Evolutionary conservation across 2,113 vertebrate species (phyloP).

Genomic region (Atractosteus spatula): DNA sequence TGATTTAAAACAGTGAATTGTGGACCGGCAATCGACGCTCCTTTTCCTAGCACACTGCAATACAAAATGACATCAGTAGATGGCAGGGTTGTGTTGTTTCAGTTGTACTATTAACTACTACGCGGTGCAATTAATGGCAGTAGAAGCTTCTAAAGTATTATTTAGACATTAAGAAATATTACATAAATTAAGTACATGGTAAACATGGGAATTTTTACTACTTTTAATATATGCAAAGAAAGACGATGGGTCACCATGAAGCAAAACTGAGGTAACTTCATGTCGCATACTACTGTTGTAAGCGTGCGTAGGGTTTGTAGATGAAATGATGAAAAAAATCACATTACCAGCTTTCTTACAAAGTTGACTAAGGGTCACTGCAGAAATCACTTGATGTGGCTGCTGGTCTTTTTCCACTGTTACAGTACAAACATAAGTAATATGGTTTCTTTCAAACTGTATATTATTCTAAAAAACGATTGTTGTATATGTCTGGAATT

Average conservation of each 20-base stretch:
- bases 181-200: no score
- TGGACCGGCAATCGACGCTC: no score
- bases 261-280: conserved; percentile 58
- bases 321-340: conserved; percentile 47
- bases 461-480: conserved; percentile 77
- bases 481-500: conserved; percentile 84
- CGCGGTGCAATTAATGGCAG: no score
- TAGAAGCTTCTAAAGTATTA: no score
- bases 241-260: conserved; percentile 45
- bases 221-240: conserved; percentile 56
- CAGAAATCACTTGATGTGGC: conserved; percentile 53
- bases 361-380: conserved; percentile 57
- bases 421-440: conserved; percentile 67
- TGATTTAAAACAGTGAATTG: no score
- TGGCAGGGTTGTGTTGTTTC: not conserved
- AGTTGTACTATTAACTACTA: no score
- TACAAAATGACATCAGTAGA: not conserved
- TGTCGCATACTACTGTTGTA: conserved; percentile 78
- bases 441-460: conserved; percentile 76
- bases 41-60: not conserved
- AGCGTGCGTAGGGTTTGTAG: conserved; percentile 60
- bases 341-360: conserved; percentile 51
- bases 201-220: conserved; percentile 37
- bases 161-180: no score
- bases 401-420: conserved; percentile 62